Conservation (phyloP, 2,797 vertebrate species). For the Helicolenus hilgendorfi region DNA sequence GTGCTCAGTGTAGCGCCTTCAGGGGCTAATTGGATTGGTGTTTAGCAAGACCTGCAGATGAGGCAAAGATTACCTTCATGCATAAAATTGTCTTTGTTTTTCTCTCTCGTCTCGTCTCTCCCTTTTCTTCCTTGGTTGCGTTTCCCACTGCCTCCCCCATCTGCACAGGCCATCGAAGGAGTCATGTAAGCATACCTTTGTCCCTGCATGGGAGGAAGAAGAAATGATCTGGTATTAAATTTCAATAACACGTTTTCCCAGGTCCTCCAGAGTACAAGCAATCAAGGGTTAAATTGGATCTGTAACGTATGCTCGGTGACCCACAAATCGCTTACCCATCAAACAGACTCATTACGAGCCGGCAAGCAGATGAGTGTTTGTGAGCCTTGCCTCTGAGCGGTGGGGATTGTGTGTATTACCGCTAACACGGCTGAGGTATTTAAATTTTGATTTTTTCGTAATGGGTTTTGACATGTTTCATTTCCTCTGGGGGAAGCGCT, state of each 20-base stretch:
- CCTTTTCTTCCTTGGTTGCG: slow-evolving; percentile 75
- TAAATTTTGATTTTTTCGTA: slow-evolving; percentile 99
- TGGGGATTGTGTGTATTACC: slow-evolving; percentile 97
- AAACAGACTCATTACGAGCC: slow-evolving; percentile 99
- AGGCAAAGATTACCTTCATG: slow-evolving; percentile 86
- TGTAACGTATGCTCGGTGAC: slow-evolving; percentile 98
- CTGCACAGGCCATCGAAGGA: slow-evolving; percentile 80
- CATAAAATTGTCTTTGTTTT: slow-evolving; percentile 91
- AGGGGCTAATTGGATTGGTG: slow-evolving; percentile 92
- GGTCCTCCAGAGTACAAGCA: slow-evolving; percentile 95
- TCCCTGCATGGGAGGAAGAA: slow-evolving; percentile 89
- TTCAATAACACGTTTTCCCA: slow-evolving; percentile 94
- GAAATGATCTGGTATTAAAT: slow-evolving; percentile 94
- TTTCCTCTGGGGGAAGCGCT: slow-evolving; percentile 99
- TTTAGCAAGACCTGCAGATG: slow-evolving; percentile 91
- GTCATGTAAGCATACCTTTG: slow-evolving; percentile 90
- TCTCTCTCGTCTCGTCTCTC: slow-evolving; percentile 73
- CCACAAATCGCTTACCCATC: slow-evolving; percentile 98
- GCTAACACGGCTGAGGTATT: slow-evolving; percentile 99
- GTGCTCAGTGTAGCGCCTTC: slow-evolving; percentile 80
- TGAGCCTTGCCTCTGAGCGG: slow-evolving; percentile 95
- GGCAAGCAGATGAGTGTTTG: slow-evolving; percentile 98
- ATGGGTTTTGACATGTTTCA: slow-evolving; percentile 99
- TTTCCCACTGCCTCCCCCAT: slow-evolving; percentile 81
- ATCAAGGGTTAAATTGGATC: slow-evolving; percentile 99